Evolutionary conservation across 2,113 vertebrate genomes (phyloP).

Genomic region (Mirza zaza): DNA sequence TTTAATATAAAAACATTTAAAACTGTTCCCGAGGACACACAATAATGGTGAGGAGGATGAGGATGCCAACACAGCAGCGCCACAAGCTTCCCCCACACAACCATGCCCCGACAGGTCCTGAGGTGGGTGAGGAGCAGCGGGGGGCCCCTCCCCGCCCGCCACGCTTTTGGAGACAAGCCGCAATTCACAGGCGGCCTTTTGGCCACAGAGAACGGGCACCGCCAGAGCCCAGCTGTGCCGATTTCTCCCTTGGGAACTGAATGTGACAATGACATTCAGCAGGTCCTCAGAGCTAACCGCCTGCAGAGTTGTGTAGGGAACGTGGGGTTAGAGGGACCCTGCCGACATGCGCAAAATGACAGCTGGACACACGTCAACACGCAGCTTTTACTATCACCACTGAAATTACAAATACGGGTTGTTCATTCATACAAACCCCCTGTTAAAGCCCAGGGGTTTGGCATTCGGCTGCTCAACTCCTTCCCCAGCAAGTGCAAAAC

Average conservation of each 20-base stretch:
- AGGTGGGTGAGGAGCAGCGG: fast-evolving
- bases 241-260: not conserved
- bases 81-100: not conserved
- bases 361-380: not conserved
- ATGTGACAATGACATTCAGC: not conserved
- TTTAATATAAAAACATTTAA: not conserved
- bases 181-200: not conserved
- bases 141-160: not conserved
- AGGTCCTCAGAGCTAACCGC: not conserved
- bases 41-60: not conserved
- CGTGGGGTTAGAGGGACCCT: not conserved
- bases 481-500: not conserved
- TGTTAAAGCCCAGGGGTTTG: not conserved
- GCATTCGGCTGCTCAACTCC: not conserved
- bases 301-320: slow-evolving; percentile 20
- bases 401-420: not conserved
- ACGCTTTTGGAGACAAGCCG: not conserved
- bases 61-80: not conserved
- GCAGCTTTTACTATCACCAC: not conserved
- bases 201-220: not conserved
- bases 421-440: not conserved
- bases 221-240: not conserved
- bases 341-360: not conserved
- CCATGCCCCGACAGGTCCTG: not conserved
- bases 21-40: not conserved